Evolutionary conservation across 2,888 invertebrate genomes (phyloP), one percentile per base, ranked within the genome.

Genomic region (Drosophila prostipennis): DNA sequence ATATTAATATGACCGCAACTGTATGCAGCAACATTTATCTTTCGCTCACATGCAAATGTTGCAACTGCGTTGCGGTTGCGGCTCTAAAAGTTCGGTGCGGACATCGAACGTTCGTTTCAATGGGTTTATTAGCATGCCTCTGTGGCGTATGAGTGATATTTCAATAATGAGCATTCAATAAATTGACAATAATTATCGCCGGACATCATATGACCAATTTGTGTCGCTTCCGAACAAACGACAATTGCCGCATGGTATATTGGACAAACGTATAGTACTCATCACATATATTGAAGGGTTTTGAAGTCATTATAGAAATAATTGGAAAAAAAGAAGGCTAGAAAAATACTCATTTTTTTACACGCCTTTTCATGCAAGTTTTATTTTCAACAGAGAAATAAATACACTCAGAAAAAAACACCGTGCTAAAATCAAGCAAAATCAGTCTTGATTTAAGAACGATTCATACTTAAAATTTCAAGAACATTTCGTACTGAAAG

Each of bases 41-140:
- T 40, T 36, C 29, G 7, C 55, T 53, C 16, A 23, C 42, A 60
- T 32, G 46, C 29, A 60, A 29, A 53, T 53, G 52, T 32, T 48
- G 59, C 58, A 70, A 54, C 52, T 71, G 53, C 68, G 51, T 26
- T 68, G 81, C 60, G 87, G 87, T 86, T 73, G 60, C 48, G 58
- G 34, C 77, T 65, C 75, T 65, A 76, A 80, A 76, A 70, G 74
- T 68, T 49, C 67, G 36, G 72, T 58, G 70, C 53, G 60, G 61
- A 61, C 39, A 39, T 59, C 32, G 46, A 36, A 10, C 48, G 61
- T 40, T 63, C 48, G 48, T 71, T 64, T 67, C 73, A 81, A 78
- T 77, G 87, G 49, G 68, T 78, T 83, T 83, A 82, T 82, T 86
- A 78, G 81, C 76, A 60, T 49, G 52, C 65, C 43, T 52, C n/a